Conservation (phyloP, 2,888 invertebrate genomes). For the Copidosoma aretas region DNA sequence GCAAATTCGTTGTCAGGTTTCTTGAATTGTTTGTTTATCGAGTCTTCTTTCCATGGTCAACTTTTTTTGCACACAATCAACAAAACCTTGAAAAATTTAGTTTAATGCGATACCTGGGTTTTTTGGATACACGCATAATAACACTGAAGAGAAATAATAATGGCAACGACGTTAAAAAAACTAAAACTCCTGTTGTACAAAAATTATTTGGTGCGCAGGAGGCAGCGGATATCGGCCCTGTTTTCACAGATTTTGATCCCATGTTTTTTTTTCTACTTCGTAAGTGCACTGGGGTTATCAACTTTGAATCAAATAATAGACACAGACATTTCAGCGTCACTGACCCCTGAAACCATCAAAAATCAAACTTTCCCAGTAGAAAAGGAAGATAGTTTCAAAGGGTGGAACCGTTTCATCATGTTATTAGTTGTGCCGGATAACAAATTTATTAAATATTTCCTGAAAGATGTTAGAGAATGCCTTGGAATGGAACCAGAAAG, state of each 20-base stretch:
- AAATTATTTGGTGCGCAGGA: conserved; percentile 49
- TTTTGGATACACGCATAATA: too few relatives aligned
- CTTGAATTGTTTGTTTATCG: too few relatives aligned
- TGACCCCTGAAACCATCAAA: conserved; percentile 35
- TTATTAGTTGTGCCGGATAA: conserved; percentile 18
- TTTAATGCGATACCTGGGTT: too few relatives aligned
- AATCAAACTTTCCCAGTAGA: conserved; percentile 42
- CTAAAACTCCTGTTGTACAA: conserved; percentile 50
- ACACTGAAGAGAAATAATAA: not conserved
- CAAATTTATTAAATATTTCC: not conserved
- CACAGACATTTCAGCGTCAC: conserved; percentile 31
- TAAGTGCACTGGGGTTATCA: too few relatives aligned
- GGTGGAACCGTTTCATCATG: not conserved
- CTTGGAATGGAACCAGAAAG: not conserved
- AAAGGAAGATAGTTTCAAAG: conserved; percentile 10
- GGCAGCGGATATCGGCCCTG: conserved; percentile 49
- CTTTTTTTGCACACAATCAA: too few relatives aligned
- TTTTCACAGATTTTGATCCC: conserved; percentile 50
- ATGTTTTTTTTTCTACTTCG: conserved; percentile 44
- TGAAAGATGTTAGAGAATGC: not conserved
- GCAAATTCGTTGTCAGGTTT: too few relatives aligned
- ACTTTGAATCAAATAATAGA: too few relatives aligned
- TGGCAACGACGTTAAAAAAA: conserved; percentile 33
- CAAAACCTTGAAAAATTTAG: too few relatives aligned
- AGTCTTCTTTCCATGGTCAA: too few relatives aligned